Percentiles rank a stretch among this genome's conserved stretches.
Conservation (phyloP, 2,113 vertebrate species). For the Triplophysa dalaica region DNA sequence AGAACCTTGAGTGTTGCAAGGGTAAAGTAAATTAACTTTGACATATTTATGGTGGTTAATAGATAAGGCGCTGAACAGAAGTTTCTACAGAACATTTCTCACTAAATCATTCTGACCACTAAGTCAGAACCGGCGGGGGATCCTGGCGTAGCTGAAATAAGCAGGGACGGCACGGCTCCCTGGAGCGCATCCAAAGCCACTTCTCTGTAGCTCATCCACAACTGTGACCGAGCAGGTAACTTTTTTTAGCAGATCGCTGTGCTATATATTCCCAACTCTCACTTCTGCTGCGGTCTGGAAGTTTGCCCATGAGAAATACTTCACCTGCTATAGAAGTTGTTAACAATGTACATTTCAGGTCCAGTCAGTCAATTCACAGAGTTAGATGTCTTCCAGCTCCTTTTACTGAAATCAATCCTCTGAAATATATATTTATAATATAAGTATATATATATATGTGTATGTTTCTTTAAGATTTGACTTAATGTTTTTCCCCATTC, state of each 20-base stretch:
- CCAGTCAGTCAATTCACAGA: not conserved
- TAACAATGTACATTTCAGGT: not conserved
- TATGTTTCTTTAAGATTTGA: not conserved
- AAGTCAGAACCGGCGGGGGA: not conserved
- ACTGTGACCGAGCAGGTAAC: not conserved
- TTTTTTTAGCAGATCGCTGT: slow-evolving; percentile 13
- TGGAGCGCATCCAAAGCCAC: not conserved
- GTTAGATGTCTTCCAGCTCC: not conserved
- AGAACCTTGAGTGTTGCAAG: no score
- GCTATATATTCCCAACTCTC: not conserved
- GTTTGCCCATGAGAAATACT: not conserved
- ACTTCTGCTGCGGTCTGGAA: not conserved
- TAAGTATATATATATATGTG: no score
- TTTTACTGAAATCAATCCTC: no score
- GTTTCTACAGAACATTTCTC: not conserved
- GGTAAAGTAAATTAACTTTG: no score
- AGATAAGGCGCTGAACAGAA: not conserved
- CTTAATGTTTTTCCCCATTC: no score
- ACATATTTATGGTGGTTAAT: not conserved
- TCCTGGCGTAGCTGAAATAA: not conserved
- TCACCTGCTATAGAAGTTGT: not conserved
- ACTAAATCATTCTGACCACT: not conserved
- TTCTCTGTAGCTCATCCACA: slow-evolving; percentile 1
- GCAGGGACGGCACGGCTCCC: not conserved
- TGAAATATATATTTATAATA: not conserved